Evolutionary conservation across 2,888 invertebrate genomes (phyloP).

Genomic region (Agrenia bidenticulata): DNA sequence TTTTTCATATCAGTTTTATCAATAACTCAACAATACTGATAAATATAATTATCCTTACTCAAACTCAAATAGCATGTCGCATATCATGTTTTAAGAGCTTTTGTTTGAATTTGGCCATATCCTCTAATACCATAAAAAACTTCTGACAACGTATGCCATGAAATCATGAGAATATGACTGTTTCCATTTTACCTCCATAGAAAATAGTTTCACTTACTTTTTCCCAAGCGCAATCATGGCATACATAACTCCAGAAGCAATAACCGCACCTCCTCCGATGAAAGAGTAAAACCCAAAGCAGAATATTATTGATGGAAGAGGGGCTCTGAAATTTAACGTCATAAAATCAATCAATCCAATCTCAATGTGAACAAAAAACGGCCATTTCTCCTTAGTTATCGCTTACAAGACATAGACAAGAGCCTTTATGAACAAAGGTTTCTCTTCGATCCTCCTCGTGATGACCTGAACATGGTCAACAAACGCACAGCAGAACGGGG

Average conservation of each 20-base stretch:
- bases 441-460: slow-evolving; percentile 67
- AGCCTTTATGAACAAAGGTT: slow-evolving; percentile 89
- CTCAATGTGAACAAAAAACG: too few species aligned
- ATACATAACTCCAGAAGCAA: slow-evolving; percentile 83
- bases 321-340: slow-evolving; percentile 63
- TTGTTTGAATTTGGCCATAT: too few species aligned
- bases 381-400: slow-evolving; percentile 1
- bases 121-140: too few species aligned
- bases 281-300: slow-evolving; percentile 73
- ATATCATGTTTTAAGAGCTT: too few species aligned
- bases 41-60: too few species aligned
- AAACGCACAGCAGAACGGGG: slow-evolving; percentile 96
- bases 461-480: slow-evolving; percentile 88
- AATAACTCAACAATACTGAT: too few species aligned
- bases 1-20: too few species aligned
- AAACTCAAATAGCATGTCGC: too few species aligned
- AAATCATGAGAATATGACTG: too few species aligned
- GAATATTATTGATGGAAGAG: slow-evolving; percentile 76
- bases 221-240: slow-evolving; percentile 93
- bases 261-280: slow-evolving; percentile 84
- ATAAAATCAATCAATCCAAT: background rate
- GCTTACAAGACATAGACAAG: slow-evolving; percentile 79
- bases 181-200: too few species aligned
- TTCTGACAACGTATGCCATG: too few species aligned
- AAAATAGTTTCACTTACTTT: slow-evolving; percentile 72